Conservation (phyloP, 2,888 invertebrate genomes). For the Protodeltote pygarga region DNA sequence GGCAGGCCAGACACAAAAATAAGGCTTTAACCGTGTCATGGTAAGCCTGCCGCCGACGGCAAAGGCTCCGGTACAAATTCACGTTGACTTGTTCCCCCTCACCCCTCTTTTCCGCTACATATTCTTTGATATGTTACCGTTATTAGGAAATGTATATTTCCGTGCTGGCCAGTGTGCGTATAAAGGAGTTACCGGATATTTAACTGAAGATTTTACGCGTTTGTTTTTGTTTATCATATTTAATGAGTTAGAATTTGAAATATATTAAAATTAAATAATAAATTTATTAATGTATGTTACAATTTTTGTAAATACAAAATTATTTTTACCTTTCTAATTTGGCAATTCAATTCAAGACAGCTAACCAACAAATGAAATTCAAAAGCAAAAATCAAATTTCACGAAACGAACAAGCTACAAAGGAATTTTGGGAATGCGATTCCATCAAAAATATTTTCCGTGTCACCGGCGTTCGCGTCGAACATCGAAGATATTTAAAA, state of each 20-base stretch:
- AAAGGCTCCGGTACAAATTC: slow-evolving; percentile 85
- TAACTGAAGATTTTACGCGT: no score
- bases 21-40: slow-evolving; percentile 86
- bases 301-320: no score
- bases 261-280: no score
- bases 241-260: no score
- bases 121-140: slow-evolving; percentile 55
- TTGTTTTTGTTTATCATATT: no score
- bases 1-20: slow-evolving; percentile 85
- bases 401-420: slow-evolving; percentile 20
- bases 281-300: no score
- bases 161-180: neutral
- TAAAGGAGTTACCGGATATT: no score
- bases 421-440: slow-evolving; percentile 44
- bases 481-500: slow-evolving; percentile 72
- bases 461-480: slow-evolving; percentile 52
- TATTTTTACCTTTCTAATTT: no score
- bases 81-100: slow-evolving; percentile 77
- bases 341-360: no score
- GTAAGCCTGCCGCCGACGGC: slow-evolving; percentile 86
- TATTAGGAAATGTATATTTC: slow-evolving; percentile 8
- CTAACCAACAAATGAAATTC: neutral
- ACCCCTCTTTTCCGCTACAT: slow-evolving; percentile 60
- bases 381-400: slow-evolving; percentile 3
- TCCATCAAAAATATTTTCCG: slow-evolving; percentile 58